A percentile compares a stretch with the other conserved stretches of the same genome.
phyloP scores from a whole-genome alignment of 2,113 vertebrate genomes.

The Condylura cristata region DNA sequence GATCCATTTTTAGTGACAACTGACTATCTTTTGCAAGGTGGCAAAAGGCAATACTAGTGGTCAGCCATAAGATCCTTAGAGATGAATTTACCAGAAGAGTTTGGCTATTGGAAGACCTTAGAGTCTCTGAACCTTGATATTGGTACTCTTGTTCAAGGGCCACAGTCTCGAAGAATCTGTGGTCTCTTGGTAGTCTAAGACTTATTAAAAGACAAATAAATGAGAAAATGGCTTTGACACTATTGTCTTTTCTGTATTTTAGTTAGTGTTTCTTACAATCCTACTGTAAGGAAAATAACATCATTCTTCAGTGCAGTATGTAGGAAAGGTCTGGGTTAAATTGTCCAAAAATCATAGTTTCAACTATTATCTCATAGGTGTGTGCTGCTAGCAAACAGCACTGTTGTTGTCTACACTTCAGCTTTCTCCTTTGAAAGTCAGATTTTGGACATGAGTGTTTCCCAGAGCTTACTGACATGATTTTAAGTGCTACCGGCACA shows the following conservation, averaged over 20 bases:
- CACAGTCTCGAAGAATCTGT: neutral
- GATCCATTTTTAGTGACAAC: too few species aligned
- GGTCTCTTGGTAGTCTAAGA: neutral
- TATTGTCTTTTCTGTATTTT: neutral
- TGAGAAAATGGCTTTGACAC: neutral
- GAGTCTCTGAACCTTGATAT: neutral
- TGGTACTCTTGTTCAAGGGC: neutral
- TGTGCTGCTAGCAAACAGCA: conserved; percentile 9
- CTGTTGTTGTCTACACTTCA: neutral
- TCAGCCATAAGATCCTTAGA: neutral
- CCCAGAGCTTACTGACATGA: neutral
- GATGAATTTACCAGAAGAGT: neutral
- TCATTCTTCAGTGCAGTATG: neutral
- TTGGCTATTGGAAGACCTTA: neutral
- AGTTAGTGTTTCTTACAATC: neutral
- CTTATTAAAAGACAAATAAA: neutral
- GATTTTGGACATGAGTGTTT: neutral
- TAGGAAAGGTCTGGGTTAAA: neutral
- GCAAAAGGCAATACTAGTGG: neutral
- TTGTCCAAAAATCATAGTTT: neutral
- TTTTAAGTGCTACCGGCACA: neutral
- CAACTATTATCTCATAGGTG: neutral
- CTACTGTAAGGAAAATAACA: neutral
- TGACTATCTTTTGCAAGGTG: neutral
- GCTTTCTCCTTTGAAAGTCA: neutral